Conservation (phyloP, 2,113 vertebrate species). For the Myiopsitta monachus region DNA sequence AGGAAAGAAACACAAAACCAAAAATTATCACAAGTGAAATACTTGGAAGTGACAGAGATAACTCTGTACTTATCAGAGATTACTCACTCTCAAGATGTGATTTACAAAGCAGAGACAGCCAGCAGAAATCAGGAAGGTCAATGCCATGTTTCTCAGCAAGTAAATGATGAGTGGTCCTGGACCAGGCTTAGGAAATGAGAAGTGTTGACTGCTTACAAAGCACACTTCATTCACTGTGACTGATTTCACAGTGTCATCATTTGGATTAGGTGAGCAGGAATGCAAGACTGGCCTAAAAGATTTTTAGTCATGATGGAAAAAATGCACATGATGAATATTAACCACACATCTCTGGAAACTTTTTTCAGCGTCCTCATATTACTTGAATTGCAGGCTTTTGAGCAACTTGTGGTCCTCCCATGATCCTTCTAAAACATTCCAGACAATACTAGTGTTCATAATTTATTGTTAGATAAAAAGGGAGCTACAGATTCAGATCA, state of each 20-base stretch:
- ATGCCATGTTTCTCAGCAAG: not conserved
- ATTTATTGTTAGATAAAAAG: slow-evolving; percentile 45
- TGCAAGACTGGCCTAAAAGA: not conserved
- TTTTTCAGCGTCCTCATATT: slow-evolving; percentile 32
- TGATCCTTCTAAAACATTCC: slow-evolving; percentile 30
- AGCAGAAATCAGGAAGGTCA: not conserved
- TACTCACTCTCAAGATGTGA: not conserved
- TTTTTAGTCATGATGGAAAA: slow-evolving; percentile 53
- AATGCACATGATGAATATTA: slow-evolving; percentile 54
- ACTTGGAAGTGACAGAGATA: not conserved
- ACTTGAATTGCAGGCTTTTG: slow-evolving; percentile 41
- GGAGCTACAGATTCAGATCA: slow-evolving; percentile 5
- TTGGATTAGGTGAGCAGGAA: slow-evolving; percentile 44
- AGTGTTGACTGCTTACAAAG: slow-evolving; percentile 29
- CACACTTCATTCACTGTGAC: not conserved
- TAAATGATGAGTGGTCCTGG: not conserved
- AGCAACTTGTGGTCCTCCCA: slow-evolving; percentile 34
- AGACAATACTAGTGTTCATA: slow-evolving; percentile 19
- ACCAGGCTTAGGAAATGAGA: not conserved
- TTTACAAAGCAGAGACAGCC: not conserved
- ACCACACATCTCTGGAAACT: slow-evolving; percentile 47
- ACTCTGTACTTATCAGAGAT: not conserved
- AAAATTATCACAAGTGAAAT: not conserved
- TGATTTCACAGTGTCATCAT: not conserved
- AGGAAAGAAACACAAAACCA: not conserved